Evolutionary conservation across 2,113 vertebrate genomes (phyloP).

Genomic region (Nestor notabilis): DNA sequence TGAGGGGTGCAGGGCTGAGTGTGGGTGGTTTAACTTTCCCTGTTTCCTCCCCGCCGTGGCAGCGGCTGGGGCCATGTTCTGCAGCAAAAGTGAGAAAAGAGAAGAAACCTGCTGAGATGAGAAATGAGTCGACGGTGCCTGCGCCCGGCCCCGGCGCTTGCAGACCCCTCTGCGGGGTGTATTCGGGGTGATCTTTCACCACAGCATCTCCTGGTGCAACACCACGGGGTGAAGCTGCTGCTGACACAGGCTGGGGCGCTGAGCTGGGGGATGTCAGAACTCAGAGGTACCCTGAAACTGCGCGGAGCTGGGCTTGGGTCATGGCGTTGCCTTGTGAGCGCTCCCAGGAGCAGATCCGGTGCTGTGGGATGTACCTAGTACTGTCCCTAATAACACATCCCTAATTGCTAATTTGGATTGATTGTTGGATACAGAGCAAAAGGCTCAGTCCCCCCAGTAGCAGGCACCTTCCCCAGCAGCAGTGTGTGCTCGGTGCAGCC

Average conservation of each 20-base stretch:
- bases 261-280: not conserved
- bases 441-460: accelerated
- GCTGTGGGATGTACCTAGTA: not conserved
- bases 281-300: not conserved
- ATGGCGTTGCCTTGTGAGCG: accelerated
- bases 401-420: not conserved
- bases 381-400: not conserved
- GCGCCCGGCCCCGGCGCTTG: accelerated
- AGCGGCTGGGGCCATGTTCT: not conserved
- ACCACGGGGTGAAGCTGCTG: accelerated
- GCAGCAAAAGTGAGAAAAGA: slow-evolving; percentile 70
- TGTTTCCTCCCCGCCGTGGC: slow-evolving; percentile 44
- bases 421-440: not conserved
- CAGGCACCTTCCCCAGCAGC: not conserved
- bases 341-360: accelerated
- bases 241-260: accelerated
- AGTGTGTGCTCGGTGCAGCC: not conserved
- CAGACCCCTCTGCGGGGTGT: accelerated
- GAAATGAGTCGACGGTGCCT: slow-evolving; percentile 51
- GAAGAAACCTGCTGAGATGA: not conserved
- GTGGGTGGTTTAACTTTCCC: slow-evolving; percentile 69
- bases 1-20: not conserved
- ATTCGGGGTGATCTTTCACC: not conserved
- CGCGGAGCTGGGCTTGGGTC: not conserved
- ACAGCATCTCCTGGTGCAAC: not conserved